Evolutionary conservation across 2,113 vertebrate genomes (phyloP).

Genomic region (Boulengeromyrus knoepffleri): DNA sequence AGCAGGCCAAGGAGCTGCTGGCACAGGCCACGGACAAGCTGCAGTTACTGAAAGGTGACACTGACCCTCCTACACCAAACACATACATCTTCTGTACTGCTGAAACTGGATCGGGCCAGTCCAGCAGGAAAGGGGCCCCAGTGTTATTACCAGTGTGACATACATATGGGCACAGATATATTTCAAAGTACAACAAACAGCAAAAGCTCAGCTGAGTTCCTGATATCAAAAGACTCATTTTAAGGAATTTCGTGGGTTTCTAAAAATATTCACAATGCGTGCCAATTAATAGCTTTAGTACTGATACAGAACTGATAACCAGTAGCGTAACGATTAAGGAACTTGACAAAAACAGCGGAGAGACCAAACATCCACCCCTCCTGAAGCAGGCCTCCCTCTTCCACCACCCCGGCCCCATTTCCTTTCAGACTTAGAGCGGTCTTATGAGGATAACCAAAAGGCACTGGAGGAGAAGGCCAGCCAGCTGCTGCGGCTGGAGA

Average conservation of each 20-base stretch:
- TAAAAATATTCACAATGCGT: neutral
- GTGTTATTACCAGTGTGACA: neutral
- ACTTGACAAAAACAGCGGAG: neutral
- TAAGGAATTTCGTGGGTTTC: neutral
- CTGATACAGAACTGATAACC: neutral
- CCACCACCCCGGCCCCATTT: neutral
- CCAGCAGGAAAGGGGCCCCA: neutral
- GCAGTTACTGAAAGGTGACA: constrained; percentile 80
- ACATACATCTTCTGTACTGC: neutral
- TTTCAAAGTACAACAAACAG: neutral
- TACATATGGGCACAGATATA: neutral
- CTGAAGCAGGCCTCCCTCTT: neutral
- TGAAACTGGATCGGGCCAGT: neutral
- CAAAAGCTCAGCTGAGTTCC: neutral
- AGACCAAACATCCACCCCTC: neutral
- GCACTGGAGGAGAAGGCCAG: constrained; percentile 84
- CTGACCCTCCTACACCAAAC: neutral
- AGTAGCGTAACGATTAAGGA: neutral
- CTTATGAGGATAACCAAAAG: constrained; percentile 83
- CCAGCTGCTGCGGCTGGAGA: constrained; percentile 80
- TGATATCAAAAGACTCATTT: neutral
- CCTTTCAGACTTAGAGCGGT: constrained; percentile 79
- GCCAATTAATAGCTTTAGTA: neutral
- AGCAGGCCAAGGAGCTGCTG: constrained; percentile 81
- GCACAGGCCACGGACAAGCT: constrained; percentile 85